Conservation (phyloP, 2,113 vertebrate species). For the Gavia stellata region DNA sequence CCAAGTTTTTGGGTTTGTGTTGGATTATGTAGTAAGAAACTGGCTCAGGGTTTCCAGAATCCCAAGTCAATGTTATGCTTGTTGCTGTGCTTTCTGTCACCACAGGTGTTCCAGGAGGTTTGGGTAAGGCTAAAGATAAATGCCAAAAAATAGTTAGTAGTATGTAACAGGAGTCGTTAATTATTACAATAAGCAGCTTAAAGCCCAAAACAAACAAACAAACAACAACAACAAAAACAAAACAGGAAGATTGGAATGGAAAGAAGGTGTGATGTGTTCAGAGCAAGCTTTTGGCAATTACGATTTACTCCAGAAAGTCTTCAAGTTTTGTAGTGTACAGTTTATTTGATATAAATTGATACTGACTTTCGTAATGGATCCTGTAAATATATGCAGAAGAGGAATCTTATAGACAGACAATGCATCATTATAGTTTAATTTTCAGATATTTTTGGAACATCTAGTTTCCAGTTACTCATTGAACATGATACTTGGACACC, state of each 20-base stretch:
- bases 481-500: neutral
- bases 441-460: neutral
- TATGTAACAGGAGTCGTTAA: neutral
- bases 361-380: neutral
- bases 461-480: neutral
- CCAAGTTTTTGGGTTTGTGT: conserved; percentile 91
- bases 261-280: neutral
- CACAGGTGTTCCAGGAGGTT: conserved; percentile 89
- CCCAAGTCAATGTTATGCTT: conserved; percentile 97
- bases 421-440: neutral
- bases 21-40: conserved; percentile 98
- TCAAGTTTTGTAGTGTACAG: neutral
- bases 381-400: neutral
- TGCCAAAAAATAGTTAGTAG: neutral
- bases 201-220: neutral
- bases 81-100: conserved; percentile 97
- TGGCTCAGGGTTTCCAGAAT: conserved; percentile 96
- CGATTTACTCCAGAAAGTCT: neutral
- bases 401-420: neutral
- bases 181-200: neutral
- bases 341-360: neutral
- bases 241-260: neutral
- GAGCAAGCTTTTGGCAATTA: neutral
- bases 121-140: conserved; percentile 86
- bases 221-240: neutral